Evolutionary conservation across 2,797 vertebrate genomes (phyloP).

Genomic region (Falco peregrinus): DNA sequence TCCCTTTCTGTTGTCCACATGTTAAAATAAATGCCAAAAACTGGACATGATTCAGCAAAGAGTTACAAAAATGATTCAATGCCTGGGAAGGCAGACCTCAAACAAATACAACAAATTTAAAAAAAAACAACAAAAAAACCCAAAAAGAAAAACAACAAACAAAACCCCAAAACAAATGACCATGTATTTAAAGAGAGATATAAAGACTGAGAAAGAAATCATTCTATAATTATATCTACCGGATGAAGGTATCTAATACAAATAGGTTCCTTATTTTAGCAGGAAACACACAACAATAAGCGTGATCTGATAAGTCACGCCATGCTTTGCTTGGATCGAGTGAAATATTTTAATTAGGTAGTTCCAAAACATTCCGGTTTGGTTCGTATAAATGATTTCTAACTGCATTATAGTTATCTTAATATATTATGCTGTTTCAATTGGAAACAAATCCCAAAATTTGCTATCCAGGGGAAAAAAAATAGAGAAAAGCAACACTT

Average conservation of each 20-base stretch:
- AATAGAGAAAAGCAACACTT: background rate
- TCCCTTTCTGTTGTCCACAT: conserved; percentile 39
- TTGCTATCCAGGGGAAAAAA: background rate
- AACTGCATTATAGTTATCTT: background rate
- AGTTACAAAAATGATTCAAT: background rate
- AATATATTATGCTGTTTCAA: background rate
- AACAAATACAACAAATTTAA: background rate
- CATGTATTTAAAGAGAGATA: background rate
- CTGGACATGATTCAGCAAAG: conserved; percentile 17
- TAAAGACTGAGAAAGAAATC: conserved; percentile 15
- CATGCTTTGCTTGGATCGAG: conserved; percentile 7
- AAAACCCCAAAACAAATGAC: background rate
- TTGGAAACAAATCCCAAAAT: background rate
- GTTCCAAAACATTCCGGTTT: background rate
- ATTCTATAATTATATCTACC: conserved; percentile 31
- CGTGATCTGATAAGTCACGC: conserved; percentile 44
- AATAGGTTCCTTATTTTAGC: conserved; percentile 41
- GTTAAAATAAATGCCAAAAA: conserved; percentile 37
- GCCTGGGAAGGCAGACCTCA: background rate
- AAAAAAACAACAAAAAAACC: background rate
- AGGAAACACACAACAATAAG: conserved; percentile 62
- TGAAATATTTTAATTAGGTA: conserved; percentile 28
- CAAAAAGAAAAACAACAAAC: background rate
- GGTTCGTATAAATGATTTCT: background rate
- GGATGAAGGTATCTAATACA: conserved; percentile 50